These are phyloP conservation scores for Atherinomorus stipes DNA, from an alignment of 2,113 vertebrate genomes.

Conservation along the genomic window DNA sequence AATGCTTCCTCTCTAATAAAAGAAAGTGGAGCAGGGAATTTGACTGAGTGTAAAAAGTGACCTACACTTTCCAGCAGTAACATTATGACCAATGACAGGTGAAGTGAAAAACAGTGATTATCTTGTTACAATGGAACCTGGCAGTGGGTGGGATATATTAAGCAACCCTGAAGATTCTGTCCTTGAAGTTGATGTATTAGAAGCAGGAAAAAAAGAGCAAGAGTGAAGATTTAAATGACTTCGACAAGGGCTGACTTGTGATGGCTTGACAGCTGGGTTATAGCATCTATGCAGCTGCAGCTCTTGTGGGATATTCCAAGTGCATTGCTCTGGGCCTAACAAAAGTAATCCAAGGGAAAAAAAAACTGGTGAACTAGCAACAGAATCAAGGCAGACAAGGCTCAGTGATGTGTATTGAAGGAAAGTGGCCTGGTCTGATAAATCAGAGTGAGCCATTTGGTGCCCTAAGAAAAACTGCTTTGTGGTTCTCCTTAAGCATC, in stretches of 20 bases:
- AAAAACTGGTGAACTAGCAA: too few species aligned
- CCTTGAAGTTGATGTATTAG: background rate
- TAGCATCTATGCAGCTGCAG: too few species aligned
- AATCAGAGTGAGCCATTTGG: too few species aligned
- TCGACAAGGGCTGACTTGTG: too few species aligned
- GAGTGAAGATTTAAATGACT: background rate
- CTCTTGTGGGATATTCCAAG: background rate
- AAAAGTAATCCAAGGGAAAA: background rate
- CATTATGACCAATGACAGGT: too few species aligned
- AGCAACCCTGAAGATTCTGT: background rate
- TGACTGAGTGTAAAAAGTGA: background rate
- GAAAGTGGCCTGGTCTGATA: background rate
- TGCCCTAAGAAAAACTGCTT: too few species aligned
- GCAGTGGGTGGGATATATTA: background rate
- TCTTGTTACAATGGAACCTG: background rate
- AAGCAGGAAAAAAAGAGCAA: background rate
- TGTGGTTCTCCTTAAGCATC: too few species aligned
- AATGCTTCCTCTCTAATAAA: too few species aligned
- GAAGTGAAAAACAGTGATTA: background rate
- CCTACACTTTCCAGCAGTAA: too few species aligned
- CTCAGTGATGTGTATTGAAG: background rate
- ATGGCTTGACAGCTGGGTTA: background rate
- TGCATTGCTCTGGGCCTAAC: background rate
- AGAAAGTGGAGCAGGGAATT: too few species aligned
- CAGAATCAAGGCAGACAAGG: background rate